phyloP scores from a whole-genome alignment of 2,888 invertebrate genomes.

The Tortrix viridana region DNA sequence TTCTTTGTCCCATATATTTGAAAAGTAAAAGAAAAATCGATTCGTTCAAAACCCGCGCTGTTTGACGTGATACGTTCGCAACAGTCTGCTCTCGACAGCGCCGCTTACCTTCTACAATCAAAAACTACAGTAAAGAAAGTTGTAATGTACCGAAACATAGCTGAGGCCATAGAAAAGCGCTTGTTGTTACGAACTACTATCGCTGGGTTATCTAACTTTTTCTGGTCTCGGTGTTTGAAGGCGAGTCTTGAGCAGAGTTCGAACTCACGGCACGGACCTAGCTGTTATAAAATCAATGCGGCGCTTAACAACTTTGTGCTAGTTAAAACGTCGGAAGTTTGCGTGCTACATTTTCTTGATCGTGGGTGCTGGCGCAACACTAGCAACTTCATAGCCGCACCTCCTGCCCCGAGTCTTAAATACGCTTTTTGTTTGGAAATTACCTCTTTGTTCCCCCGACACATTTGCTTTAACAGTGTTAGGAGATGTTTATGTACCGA shows the following conservation, averaged over 20 bases:
- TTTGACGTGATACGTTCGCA: slow-evolving; percentile 34
- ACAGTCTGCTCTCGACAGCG: slow-evolving; percentile 38
- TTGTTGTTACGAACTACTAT: slow-evolving; percentile 60
- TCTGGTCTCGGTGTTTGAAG: slow-evolving; percentile 51
- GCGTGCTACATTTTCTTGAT: slow-evolving; percentile 35
- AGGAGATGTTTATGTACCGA: background rate
- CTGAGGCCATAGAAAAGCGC: slow-evolving; percentile 51
- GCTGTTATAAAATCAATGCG: slow-evolving; percentile 69
- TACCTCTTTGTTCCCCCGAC: slow-evolving; percentile 15
- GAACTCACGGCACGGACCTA: slow-evolving; percentile 46
- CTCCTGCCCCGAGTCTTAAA: slow-evolving; percentile 14
- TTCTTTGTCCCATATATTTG: background rate
- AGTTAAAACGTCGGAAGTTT: slow-evolving; percentile 57
- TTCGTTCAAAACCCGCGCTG: slow-evolving; percentile 6
- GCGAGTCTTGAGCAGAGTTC: slow-evolving; percentile 56
- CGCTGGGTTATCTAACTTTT: slow-evolving; percentile 65
- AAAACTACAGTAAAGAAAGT: slow-evolving; percentile 52
- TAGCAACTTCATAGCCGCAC: slow-evolving; percentile 13
- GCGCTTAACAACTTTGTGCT: slow-evolving; percentile 63
- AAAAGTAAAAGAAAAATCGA: slow-evolving; percentile 15
- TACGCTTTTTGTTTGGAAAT: slow-evolving; percentile 26
- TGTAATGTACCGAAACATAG: slow-evolving; percentile 53
- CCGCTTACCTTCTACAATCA: slow-evolving; percentile 48
- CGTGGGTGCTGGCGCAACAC: slow-evolving; percentile 26
- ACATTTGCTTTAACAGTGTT: slow-evolving; percentile 15